Evolutionary conservation across 2,113 vertebrate species (phyloP), one percentile per base, ranked within the genome.

Genomic region (Clarias magur): DNA sequence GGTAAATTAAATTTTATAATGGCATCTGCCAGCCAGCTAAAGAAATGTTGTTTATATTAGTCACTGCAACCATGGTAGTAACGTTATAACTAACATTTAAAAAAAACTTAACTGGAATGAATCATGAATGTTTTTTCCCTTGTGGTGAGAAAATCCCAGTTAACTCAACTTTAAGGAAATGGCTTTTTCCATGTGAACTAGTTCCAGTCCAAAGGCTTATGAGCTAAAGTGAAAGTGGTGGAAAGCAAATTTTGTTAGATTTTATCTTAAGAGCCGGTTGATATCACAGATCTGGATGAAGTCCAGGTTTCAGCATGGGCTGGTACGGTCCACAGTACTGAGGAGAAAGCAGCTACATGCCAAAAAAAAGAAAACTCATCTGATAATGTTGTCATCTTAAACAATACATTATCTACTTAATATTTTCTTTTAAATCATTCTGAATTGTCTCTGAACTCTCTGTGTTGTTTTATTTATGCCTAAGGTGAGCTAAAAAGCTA

Each of bases 161-260:
- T 88, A 85, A 85, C 79, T 68, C 27, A 83, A 67, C 19, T 85
- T 7, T 87, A 65, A 81, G 86, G 53, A 85, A 87, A 89, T 81
- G 23, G n/a, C 62, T 62, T 85, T 54, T 79, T 85, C 59, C 16
- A 21, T 87, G 60, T 76, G 34, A 83, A 85, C 42, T 57, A 56
- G 62, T 84, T 85, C 54, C 62, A 79, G 81, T 84, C 23, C 42
- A n/a, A 73, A 62, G 59, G 67, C 70, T 80, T 72, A 70, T 42
- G 27, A 72, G 79, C 56, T 86, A 68, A 67, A 42, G 82, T 70
- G 16, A 82, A 57, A 68, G 84, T 48, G 70, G 80, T 68, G 16
- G 70, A 87, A 85, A 82, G 59, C 83, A 53, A 21, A 38, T 67
- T 84, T 68, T 85, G 75, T 62, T 63, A 87, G 70, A 78, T 54